phyloP scores from a whole-genome alignment of 2,797 vertebrate genomes.

The Melanotaenia parkinsoni region DNA sequence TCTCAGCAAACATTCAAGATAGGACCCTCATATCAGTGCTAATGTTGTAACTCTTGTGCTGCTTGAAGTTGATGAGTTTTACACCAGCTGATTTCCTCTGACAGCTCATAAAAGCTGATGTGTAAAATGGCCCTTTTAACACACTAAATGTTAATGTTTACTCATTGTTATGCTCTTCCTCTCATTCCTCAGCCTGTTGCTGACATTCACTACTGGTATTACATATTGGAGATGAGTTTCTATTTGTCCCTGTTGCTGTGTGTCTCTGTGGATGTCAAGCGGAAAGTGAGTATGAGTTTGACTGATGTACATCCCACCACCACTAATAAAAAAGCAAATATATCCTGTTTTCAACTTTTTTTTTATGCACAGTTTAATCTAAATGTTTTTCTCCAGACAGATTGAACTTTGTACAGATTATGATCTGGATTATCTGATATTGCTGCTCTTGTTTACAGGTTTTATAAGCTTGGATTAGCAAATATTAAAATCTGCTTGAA shows the following conservation, averaged over 20 bases:
- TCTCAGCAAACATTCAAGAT: constrained; percentile 6
- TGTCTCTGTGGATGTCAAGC: constrained; percentile 90
- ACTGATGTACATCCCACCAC: not conserved
- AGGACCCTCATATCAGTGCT: not conserved
- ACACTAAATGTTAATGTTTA: not conserved
- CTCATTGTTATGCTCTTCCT: constrained; percentile 21
- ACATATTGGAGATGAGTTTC: constrained; percentile 91
- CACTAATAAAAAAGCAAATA: not conserved
- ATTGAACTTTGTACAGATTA: constrained; percentile 17
- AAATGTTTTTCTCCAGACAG: not conserved
- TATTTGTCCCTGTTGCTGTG: constrained; percentile 91
- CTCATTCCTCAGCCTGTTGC: constrained; percentile 81
- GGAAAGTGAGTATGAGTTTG: constrained; percentile 86
- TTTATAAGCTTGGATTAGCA: constrained; percentile 3
- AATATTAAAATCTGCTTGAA: not conserved
- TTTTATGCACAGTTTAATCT: not conserved
- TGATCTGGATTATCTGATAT: constrained; percentile 36
- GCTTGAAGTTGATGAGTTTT: not conserved
- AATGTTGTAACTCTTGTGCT: not conserved
- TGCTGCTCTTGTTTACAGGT: constrained; percentile 18
- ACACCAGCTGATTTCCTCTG: not conserved
- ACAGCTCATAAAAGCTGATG: constrained; percentile 6
- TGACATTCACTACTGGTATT: constrained; percentile 88
- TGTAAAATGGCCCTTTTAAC: constrained; percentile 11
- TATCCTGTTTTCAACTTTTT: not conserved